Conservation (phyloP, 1,140 invertebrate genomes). For the Hylaeus volcanicus region DNA sequence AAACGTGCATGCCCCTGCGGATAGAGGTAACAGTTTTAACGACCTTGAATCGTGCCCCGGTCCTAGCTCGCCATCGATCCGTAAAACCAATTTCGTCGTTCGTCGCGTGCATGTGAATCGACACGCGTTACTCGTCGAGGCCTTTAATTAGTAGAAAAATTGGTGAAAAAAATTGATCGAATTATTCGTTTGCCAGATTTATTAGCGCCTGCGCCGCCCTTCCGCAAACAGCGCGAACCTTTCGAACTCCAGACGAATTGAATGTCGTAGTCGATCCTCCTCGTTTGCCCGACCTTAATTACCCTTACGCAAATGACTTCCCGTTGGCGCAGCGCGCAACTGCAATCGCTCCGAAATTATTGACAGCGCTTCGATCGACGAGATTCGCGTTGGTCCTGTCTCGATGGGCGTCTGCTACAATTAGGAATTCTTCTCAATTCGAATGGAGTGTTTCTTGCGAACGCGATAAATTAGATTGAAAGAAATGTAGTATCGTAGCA, state of each 20-base stretch:
- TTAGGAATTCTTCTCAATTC: no score
- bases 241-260: conserved; percentile 21
- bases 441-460: no score
- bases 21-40: neutral
- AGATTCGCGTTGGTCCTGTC: neutral
- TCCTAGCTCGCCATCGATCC: no score
- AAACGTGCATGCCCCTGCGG: neutral
- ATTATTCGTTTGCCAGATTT: conserved; percentile 45
- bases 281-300: conserved; percentile 54
- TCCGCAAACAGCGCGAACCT: neutral
- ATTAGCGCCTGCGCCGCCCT: conserved; percentile 15
- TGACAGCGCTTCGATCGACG: neutral
- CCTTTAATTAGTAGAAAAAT: conserved; percentile 45
- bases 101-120: neutral
- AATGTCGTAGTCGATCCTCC: conserved; percentile 38
- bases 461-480: no score
- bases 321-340: conserved; percentile 11
- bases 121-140: neutral
- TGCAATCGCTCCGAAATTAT: neutral
- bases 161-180: no score
- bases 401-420: neutral
- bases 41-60: neutral
- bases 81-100: neutral
- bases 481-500: no score
- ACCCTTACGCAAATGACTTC: conserved; percentile 40